A percentile compares a stretch with the other conserved stretches of the same genome.
These are phyloP conservation scores for Sprattus sprattus DNA, from an alignment of 2,113 vertebrate species.

Conservation along the genomic window DNA sequence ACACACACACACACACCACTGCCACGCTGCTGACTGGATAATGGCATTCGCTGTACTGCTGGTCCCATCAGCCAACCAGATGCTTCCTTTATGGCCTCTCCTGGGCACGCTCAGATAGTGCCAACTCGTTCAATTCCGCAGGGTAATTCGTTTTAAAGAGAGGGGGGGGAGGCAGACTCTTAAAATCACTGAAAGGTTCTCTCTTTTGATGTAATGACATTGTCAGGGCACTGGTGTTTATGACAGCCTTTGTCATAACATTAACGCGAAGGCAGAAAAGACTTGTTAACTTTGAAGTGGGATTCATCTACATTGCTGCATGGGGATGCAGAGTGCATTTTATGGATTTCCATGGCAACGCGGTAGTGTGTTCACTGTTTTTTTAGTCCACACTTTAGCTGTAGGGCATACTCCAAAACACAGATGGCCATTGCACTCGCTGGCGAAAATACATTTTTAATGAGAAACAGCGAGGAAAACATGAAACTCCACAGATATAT, in stretches of 20 bases:
- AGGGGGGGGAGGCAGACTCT: constrained; percentile 41
- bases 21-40: constrained; percentile 76
- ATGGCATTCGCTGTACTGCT: constrained; percentile 71
- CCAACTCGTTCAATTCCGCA: constrained; percentile 52
- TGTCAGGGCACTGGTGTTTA: constrained; percentile 20
- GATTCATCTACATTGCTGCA: neutral
- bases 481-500: constrained; percentile 1
- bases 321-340: neutral
- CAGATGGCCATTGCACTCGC: constrained; percentile 27
- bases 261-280: neutral
- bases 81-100: constrained; percentile 68
- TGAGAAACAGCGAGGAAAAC: constrained; percentile 8
- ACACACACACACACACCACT: neutral
- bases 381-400: constrained; percentile 2
- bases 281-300: neutral
- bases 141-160: constrained; percentile 55
- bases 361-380: neutral
- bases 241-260: constrained; percentile 12
- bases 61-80: constrained; percentile 64
- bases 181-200: constrained; percentile 46
- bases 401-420: constrained; percentile 32
- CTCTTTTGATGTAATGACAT: constrained; percentile 28
- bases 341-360: constrained; percentile 3
- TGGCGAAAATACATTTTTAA: constrained; percentile 27
- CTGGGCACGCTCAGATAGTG: constrained; percentile 53